phyloP scores from a whole-genome alignment of 1,140 invertebrate species.

The Ostrea denselamellosa region DNA sequence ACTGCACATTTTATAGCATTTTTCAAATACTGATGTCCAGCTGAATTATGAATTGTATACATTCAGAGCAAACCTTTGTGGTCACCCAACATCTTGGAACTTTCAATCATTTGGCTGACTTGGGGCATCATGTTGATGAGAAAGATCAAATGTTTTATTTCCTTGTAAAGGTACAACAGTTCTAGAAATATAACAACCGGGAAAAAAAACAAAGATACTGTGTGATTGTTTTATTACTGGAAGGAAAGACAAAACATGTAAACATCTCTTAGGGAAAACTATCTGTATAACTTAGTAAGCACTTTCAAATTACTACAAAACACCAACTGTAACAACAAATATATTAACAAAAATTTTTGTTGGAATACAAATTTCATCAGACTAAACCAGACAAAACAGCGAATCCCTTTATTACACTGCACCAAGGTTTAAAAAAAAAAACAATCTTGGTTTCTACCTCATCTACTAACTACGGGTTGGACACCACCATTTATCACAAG shows the following conservation, averaged over 20 bases:
- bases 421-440: background rate
- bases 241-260: background rate
- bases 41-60: no score
- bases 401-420: background rate
- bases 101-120: no score
- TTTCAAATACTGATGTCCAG: no score
- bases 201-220: background rate
- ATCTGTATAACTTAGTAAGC: background rate
- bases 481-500: background rate
- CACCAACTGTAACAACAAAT: background rate
- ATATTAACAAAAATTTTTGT: background rate
- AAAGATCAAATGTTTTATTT: no score
- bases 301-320: background rate
- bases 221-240: background rate
- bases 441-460: background rate
- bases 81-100: no score
- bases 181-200: no score
- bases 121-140: no score
- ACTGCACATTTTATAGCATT: no score
- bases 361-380: background rate
- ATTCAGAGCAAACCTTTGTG: no score
- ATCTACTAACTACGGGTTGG: background rate
- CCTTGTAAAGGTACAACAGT: no score
- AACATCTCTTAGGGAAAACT: background rate
- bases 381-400: conserved; percentile 3